These are phyloP conservation scores for Bombylius major DNA, from an alignment of 2,888 invertebrate genomes.

Conservation along the genomic window DNA sequence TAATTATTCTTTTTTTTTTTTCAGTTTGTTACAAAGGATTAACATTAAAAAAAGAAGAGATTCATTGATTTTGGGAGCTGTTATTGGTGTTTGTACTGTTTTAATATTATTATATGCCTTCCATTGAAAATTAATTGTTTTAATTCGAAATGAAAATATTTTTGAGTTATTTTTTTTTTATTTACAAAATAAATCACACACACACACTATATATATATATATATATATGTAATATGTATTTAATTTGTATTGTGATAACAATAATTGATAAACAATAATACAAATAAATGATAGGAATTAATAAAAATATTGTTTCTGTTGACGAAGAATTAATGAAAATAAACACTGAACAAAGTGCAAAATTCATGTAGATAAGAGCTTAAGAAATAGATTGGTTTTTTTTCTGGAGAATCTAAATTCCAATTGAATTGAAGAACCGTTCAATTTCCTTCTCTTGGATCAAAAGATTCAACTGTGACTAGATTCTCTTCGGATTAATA, in stretches of 20 bases:
- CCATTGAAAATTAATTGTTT: constrained; percentile 38
- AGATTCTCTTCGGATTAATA: no score
- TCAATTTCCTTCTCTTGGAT: no score
- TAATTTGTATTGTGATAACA: neutral
- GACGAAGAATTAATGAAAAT: no score
- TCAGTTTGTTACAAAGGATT: constrained; percentile 78
- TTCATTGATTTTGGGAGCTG: constrained; percentile 78
- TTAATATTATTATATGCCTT: constrained; percentile 71
- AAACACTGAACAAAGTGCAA: no score
- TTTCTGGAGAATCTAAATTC: no score
- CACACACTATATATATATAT: neutral
- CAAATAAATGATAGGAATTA: neutral
- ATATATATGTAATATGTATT: neutral
- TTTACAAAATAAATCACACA: neutral
- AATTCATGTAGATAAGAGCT: no score
- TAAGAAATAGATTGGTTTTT: no score
- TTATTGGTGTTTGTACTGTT: constrained; percentile 81
- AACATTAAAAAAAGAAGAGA: constrained; percentile 89
- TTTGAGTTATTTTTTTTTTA: neutral
- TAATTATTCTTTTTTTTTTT: constrained; percentile 21
- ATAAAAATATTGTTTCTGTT: neutral
- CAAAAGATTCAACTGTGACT: no score
- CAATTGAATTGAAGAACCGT: no score
- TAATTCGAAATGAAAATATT: neutral
- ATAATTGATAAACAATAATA: neutral